Evolutionary conservation across 2,888 invertebrate genomes (phyloP).

Genomic region (Labia minor): DNA sequence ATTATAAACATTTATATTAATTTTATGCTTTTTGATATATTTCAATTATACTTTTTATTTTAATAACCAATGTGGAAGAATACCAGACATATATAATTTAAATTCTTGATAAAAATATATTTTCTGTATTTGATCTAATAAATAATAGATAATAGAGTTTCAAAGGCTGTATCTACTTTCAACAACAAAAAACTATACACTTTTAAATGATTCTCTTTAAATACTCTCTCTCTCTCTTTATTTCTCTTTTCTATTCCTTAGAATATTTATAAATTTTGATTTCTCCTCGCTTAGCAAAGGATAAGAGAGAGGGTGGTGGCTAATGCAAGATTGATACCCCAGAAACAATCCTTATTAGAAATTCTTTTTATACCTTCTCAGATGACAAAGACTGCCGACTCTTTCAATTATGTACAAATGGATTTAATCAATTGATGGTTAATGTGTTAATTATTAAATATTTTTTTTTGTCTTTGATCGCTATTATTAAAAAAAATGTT

Average conservation of each 20-base stretch:
- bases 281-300: background rate
- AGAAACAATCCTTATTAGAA: background rate
- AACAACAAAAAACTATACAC: background rate
- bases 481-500: slow-evolving; percentile 9
- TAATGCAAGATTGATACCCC: slow-evolving; percentile 5
- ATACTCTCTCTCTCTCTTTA: too few species aligned
- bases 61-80: too few species aligned
- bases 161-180: background rate
- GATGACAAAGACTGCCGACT: slow-evolving; percentile 7
- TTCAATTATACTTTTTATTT: too few species aligned
- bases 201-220: slow-evolving; percentile 13
- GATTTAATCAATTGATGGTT: slow-evolving; percentile 1
- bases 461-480: slow-evolving; percentile 13
- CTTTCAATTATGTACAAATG: slow-evolving; percentile 13
- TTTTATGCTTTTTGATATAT: too few species aligned
- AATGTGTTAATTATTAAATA: background rate
- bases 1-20: too few species aligned
- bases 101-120: slow-evolving; percentile 1
- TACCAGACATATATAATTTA: background rate
- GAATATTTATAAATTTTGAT: slow-evolving; percentile 4
- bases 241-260: too few species aligned
- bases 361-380: background rate
- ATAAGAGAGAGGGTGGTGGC: too few species aligned
- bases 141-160: background rate
- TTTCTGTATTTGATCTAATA: background rate